Conservation (phyloP, 2,113 vertebrate species). For the Seriola rivoliana region DNA sequence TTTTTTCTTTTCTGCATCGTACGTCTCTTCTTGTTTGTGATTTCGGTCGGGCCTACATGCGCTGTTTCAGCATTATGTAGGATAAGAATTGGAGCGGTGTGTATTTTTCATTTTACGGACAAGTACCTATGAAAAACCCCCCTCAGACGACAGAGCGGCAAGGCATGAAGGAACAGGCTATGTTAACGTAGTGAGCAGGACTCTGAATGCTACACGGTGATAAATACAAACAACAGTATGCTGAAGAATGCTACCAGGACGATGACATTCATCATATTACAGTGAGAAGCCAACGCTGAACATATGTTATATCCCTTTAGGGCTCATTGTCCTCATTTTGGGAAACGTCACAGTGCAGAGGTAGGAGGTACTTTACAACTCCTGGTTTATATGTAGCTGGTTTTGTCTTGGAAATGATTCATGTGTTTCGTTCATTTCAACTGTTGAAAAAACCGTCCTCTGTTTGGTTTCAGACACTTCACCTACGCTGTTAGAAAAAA, state of each 20-base stretch:
- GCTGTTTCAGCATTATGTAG: constrained; percentile 7
- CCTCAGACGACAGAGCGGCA: constrained; percentile 9
- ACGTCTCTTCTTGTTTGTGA: constrained; percentile 34
- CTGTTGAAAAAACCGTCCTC: constrained; percentile 30
- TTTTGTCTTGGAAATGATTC: constrained; percentile 24
- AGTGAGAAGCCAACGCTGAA: constrained; percentile 30
- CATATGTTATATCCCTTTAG: constrained; percentile 43
- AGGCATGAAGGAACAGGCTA: constrained; percentile 26
- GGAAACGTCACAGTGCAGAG: constrained; percentile 39
- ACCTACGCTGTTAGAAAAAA: constrained; percentile 10
- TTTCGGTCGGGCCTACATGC: constrained; percentile 47
- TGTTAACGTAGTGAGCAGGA: constrained; percentile 23
- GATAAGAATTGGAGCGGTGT: constrained; percentile 3
- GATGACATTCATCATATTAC: constrained; percentile 22
- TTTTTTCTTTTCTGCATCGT: constrained; percentile 19
- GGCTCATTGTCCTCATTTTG: constrained; percentile 53
- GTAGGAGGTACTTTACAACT: constrained; percentile 35
- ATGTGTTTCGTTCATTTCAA: constrained; percentile 14
- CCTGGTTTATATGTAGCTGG: constrained; percentile 37
- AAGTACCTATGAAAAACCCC: constrained; percentile 17
- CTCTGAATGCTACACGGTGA: constrained; percentile 18
- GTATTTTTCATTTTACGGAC: constrained; percentile 29
- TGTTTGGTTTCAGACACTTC: constrained; percentile 43
- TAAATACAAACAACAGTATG: constrained; percentile 36
- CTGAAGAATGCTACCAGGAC: constrained; percentile 40